Evolutionary conservation across 1,140 invertebrate genomes (phyloP), one percentile per base, ranked within the genome.

Genomic region (Pachypsylla venusta): DNA sequence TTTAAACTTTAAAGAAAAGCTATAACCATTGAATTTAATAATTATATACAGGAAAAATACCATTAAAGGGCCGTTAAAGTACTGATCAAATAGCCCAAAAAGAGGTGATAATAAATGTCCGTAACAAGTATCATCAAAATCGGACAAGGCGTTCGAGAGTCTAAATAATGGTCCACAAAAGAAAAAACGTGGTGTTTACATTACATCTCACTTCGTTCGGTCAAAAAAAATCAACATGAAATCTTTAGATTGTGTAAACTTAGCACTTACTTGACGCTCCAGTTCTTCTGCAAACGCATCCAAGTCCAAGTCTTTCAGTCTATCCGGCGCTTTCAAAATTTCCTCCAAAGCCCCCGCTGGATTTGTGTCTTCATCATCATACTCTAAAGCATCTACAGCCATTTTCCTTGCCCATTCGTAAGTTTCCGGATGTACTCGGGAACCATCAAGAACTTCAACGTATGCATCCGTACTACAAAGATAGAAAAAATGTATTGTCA

Each of bases 321-420:
- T 79, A 65, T 98, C 93, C 0, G 96, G 95, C 1, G 89, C 85
- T 72, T 97, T 90, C 0, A 99, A 72, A 67, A 99, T 98, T 73
- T 99, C 95, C 68, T 99, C 94, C 1, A 99, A 73, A 16, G 96
- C 95, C 2, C 89, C 89, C 0, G 93, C 92, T 0, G 95, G 93
- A 77, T 99, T 97, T 0, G 87, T 84, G 62, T 93, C 90, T 67
- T 94, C 91, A 66, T 85, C 82, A 65, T 98, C 95, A 64, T 98
- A 97, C 65, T 99, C 97, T 12, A 99, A 74, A 5, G 97, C 97
- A 76, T 99, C 97, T 0, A 98, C 93, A 2, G 96, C 97, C 95
- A 99, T 99, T 76, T 99, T 99, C 20, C 94, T 75, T 0, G 97
- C 97, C 95, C 95, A 98, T 70, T 99, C 96, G 67, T 99, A 99